Evolutionary conservation across 2,797 vertebrate genomes (phyloP).

Genomic region (Typhlichthys subterraneus): DNA sequence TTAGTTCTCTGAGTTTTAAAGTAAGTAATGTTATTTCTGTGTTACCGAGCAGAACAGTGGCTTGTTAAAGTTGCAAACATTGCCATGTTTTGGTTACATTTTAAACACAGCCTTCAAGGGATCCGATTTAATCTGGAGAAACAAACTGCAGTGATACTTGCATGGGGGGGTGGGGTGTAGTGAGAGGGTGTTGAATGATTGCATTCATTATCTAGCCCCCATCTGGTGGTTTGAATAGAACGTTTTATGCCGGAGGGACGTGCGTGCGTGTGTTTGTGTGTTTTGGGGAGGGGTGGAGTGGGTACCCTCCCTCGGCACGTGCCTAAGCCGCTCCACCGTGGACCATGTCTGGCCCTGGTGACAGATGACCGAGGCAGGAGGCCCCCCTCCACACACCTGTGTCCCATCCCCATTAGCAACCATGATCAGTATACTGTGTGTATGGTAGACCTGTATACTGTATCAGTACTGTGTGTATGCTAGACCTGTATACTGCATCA

Average conservation of each 20-base stretch:
- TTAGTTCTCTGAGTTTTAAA: not conserved
- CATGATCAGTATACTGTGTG: constrained; percentile 22
- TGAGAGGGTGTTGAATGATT: constrained; percentile 54
- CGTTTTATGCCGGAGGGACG: constrained; percentile 39
- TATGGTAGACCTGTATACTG: too few species aligned
- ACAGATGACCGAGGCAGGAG: constrained; percentile 52
- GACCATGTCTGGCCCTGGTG: constrained; percentile 51
- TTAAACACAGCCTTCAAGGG: constrained; percentile 1
- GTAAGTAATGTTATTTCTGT: too few species aligned
- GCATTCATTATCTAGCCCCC: constrained; percentile 80
- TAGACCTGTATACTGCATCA: too few species aligned
- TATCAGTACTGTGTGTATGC: too few species aligned
- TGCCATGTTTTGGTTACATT: not conserved
- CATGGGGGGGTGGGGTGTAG: constrained; percentile 19
- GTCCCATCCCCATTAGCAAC: constrained; percentile 47
- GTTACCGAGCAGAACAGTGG: not conserved
- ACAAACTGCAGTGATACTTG: constrained; percentile 35
- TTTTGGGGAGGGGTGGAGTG: not conserved
- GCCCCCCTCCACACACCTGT: constrained; percentile 55
- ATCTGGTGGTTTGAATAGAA: constrained; percentile 80
- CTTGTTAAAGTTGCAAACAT: not conserved
- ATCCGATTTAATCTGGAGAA: not conserved
- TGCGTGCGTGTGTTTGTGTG: not conserved
- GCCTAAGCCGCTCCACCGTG: constrained; percentile 68
- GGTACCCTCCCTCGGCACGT: constrained; percentile 69